phyloP scores from a whole-genome alignment of 1,140 invertebrate species.

The Tetranychus cinnabarinus region DNA sequence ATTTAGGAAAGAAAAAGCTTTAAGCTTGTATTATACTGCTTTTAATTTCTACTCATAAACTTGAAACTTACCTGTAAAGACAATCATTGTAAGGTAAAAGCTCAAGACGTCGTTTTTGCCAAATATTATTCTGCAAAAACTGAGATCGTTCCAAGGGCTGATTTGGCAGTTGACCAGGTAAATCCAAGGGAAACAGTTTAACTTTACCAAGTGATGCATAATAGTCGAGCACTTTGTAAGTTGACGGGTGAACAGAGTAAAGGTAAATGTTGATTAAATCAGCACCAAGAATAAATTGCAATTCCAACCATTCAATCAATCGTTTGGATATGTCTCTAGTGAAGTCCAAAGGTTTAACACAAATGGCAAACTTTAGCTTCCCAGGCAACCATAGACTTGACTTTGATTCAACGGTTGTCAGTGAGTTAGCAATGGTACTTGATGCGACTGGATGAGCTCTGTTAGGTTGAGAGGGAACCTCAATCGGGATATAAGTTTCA shows the following conservation, averaged over 20 bases:
- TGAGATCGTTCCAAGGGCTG: slow-evolving; percentile 16
- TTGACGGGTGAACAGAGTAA: slow-evolving; percentile 26
- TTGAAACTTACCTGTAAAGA: slow-evolving; percentile 26
- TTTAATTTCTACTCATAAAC: too few relatives aligned
- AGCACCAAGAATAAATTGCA: slow-evolving; percentile 36
- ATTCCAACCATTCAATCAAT: slow-evolving; percentile 41
- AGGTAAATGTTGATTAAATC: slow-evolving; percentile 36
- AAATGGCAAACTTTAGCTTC: slow-evolving; percentile 30
- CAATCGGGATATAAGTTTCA: slow-evolving; percentile 2
- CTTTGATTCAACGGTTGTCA: neutral
- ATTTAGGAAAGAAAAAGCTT: too few relatives aligned
- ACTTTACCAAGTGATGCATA: slow-evolving; percentile 28
- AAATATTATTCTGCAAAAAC: slow-evolving; percentile 28
- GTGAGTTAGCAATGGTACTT: neutral
- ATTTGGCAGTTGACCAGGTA: slow-evolving; percentile 27
- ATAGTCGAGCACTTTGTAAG: slow-evolving; percentile 27
- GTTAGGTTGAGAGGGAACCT: too few relatives aligned
- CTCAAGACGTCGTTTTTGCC: slow-evolving; percentile 42
- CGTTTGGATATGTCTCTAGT: slow-evolving; percentile 31
- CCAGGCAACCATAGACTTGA: neutral
- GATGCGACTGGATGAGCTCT: neutral
- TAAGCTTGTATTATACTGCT: too few relatives aligned
- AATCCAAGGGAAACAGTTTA: slow-evolving; percentile 27
- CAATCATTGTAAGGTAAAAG: slow-evolving; percentile 47
- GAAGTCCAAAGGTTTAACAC: slow-evolving; percentile 43